A percentile compares a stretch with the other conserved stretches of the same genome.
Conservation (phyloP, 2,113 vertebrate genomes). For the Baryphthengus martii region DNA sequence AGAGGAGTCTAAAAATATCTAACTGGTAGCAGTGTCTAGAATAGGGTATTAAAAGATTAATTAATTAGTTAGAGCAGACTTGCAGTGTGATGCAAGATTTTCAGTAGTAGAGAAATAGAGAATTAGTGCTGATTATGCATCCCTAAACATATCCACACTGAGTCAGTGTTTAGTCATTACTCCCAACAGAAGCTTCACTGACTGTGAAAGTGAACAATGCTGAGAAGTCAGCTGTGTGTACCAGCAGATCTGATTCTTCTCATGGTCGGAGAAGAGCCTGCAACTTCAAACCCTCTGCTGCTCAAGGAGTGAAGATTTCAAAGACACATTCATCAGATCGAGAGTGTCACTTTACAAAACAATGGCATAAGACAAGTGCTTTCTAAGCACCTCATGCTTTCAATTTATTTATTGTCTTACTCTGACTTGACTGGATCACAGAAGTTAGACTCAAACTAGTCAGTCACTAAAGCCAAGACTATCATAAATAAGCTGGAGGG, state of each 20-base stretch:
- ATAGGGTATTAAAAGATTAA: neutral
- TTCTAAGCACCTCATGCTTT: neutral
- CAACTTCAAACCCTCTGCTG: neutral
- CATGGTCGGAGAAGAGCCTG: neutral
- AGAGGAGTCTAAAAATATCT: neutral
- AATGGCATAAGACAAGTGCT: neutral
- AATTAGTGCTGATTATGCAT: conserved; percentile 47
- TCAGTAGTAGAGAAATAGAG: neutral
- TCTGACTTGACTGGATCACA: neutral
- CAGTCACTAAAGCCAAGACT: neutral
- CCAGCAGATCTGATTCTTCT: neutral
- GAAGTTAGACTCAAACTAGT: neutral
- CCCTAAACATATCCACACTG: neutral
- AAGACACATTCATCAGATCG: neutral
- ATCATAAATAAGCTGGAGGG: neutral
- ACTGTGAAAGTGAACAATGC: neutral
- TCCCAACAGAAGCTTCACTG: neutral
- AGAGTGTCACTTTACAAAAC: neutral
- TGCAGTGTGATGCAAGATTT: neutral
- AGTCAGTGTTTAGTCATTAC: conserved; percentile 49
- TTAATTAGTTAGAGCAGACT: neutral
- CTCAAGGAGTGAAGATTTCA: neutral
- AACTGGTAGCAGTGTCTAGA: neutral
- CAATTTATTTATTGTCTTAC: neutral
- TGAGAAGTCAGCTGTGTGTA: neutral